phyloP scores from a whole-genome alignment of 2,113 vertebrate species.

The Lasiurus borealis region DNA sequence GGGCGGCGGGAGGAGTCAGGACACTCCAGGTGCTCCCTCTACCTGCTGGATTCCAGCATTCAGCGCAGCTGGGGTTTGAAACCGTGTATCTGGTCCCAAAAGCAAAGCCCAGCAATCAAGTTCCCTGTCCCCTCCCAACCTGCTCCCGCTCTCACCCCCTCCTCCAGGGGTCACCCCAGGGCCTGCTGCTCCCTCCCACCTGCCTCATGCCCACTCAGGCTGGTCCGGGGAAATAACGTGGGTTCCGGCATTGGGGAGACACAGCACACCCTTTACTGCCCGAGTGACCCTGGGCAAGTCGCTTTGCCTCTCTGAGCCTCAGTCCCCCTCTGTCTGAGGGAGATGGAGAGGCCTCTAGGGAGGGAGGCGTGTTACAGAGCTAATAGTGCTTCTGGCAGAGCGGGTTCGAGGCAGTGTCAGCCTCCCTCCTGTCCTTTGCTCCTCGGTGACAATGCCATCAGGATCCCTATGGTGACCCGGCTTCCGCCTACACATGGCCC shows the following conservation, averaged over 20 bases:
- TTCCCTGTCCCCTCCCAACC: background rate
- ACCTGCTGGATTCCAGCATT: background rate
- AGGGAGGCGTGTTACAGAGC: rapidly evolving
- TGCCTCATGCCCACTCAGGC: background rate
- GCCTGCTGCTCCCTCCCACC: background rate
- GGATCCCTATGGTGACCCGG: background rate
- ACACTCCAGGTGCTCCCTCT: background rate
- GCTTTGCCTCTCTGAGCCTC: constrained; percentile 71
- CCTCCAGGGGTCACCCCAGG: background rate
- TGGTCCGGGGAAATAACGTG: background rate
- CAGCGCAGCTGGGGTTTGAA: background rate
- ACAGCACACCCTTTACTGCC: background rate
- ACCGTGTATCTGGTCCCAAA: background rate
- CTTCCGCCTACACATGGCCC: background rate
- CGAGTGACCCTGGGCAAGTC: background rate
- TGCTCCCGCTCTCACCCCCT: too few species aligned
- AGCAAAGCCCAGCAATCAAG: background rate
- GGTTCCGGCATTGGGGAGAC: background rate
- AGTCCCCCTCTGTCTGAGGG: constrained; percentile 52
- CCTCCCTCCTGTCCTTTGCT: background rate
- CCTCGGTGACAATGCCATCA: background rate
- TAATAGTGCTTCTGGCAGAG: background rate
- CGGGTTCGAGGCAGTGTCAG: rapidly evolving
- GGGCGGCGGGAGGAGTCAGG: background rate
- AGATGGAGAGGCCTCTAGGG: background rate